Evolutionary conservation across 2,113 vertebrate species (phyloP).

Genomic region (Panthera tigris): DNA sequence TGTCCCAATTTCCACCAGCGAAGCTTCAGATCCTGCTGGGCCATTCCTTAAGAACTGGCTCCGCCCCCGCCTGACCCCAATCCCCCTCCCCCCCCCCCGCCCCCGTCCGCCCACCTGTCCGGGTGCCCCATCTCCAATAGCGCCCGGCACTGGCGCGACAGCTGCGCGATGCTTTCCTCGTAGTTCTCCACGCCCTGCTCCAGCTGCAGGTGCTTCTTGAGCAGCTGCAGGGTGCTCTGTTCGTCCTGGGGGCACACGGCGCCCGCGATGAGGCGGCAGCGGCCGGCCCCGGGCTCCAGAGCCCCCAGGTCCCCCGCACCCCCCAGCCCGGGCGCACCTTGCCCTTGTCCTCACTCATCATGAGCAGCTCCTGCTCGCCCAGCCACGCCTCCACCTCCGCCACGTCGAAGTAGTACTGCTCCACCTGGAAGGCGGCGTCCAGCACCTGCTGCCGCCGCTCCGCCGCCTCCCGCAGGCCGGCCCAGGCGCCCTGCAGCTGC

Average conservation of each 20-base stretch:
- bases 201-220: slow-evolving; percentile 94
- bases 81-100: not conserved
- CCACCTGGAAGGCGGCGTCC: slow-evolving; percentile 94
- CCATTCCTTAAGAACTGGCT: not conserved
- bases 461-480: slow-evolving; percentile 86
- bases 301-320: not conserved
- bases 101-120: slow-evolving; percentile 86
- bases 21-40: not conserved
- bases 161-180: slow-evolving; percentile 94
- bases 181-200: slow-evolving; percentile 97
- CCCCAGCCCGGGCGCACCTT: slow-evolving; percentile 86
- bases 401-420: slow-evolving; percentile 95
- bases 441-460: slow-evolving; percentile 91
- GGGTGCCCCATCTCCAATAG: slow-evolving; percentile 94
- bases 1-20: not conserved
- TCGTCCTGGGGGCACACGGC: slow-evolving; percentile 87
- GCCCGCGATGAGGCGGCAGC: not conserved
- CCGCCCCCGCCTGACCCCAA: not conserved
- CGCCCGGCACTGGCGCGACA: slow-evolving; percentile 94
- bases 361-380: slow-evolving; percentile 95
- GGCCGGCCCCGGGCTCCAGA: not conserved
- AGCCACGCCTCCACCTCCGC: slow-evolving; percentile 96
- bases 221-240: slow-evolving; percentile 93
- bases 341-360: slow-evolving; percentile 97
- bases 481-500: slow-evolving; percentile 89